Evolutionary conservation across 2,797 vertebrate species (phyloP).

Genomic region (Agapornis canus): DNA sequence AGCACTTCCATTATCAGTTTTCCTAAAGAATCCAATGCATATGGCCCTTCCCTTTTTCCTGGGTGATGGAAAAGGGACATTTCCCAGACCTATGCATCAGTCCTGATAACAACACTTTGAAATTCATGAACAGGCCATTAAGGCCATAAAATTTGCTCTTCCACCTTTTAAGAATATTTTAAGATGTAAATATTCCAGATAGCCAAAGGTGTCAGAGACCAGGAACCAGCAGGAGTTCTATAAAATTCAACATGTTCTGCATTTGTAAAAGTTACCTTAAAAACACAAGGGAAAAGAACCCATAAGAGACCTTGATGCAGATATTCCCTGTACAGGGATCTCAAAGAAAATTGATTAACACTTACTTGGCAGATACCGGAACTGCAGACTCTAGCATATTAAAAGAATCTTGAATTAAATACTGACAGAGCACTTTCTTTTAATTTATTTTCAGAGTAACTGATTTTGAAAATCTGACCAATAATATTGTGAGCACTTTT

Average conservation of each 20-base stretch:
- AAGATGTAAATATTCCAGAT: conserved; percentile 45
- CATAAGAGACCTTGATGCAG: not conserved
- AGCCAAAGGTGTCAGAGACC: not conserved
- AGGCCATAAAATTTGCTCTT: conserved; percentile 37
- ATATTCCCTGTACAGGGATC: not conserved
- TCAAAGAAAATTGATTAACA: not conserved
- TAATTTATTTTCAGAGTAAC: not conserved
- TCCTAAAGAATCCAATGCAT: not conserved
- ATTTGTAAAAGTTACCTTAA: conserved; percentile 1
- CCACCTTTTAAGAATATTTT: conserved; percentile 30
- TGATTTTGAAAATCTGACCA: not conserved
- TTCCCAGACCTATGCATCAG: not conserved
- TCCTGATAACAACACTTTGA: conserved; percentile 61
- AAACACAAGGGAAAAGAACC: not conserved
- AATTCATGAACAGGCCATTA: conserved; percentile 28
- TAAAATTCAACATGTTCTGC: not conserved
- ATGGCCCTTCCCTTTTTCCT: not conserved
- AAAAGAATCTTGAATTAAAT: not conserved
- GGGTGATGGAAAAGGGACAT: not conserved
- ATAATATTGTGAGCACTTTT: not conserved
- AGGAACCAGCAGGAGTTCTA: conserved; percentile 35
- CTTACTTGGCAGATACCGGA: not conserved
- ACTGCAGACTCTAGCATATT: not conserved
- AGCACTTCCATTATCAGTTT: not conserved
- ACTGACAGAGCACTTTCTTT: not conserved